Evolutionary conservation across 1,140 invertebrate genomes (phyloP).

Genomic region (Musca vetustissima): DNA sequence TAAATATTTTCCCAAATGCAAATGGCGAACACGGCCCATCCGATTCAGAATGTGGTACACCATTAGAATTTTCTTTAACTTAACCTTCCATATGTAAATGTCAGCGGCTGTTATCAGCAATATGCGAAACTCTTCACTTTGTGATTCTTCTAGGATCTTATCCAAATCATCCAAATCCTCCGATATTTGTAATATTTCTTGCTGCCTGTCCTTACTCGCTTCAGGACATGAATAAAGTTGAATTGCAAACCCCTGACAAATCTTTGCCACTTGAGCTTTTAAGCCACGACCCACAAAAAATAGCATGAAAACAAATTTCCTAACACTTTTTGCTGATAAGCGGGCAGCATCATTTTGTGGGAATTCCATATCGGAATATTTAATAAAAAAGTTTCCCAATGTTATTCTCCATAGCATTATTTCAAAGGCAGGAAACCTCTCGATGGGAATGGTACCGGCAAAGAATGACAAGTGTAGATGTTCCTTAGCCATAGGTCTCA

Average conservation of each 20-base stretch:
- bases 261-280: conserved; percentile 35
- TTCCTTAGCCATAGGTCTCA: background rate
- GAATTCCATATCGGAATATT: conserved; percentile 29
- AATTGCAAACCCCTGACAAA: conserved; percentile 39
- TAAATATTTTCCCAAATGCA: conserved; percentile 85
- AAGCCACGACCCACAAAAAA: conserved; percentile 34
- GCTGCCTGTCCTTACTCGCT: conserved; percentile 2
- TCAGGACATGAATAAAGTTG: conserved; percentile 42
- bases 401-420: conserved; percentile 39
- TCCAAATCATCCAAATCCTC: conserved; percentile 34
- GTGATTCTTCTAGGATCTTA: conserved; percentile 32
- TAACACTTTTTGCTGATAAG: background rate
- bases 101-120: conserved; percentile 82
- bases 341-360: background rate
- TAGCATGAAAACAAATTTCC: conserved; percentile 38
- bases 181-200: conserved; percentile 16
- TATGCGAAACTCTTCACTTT: conserved; percentile 81
- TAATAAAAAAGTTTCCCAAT: conserved; percentile 37
- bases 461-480: conserved; percentile 37
- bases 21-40: conserved; percentile 83
- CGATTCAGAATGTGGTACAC: conserved; percentile 89
- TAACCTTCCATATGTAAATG: conserved; percentile 86
- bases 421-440: conserved; percentile 60
- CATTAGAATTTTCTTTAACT: conserved; percentile 86
- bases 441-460: conserved; percentile 92